Evolutionary conservation across 2,888 invertebrate species (phyloP).

Genomic region (Nineta flava): DNA sequence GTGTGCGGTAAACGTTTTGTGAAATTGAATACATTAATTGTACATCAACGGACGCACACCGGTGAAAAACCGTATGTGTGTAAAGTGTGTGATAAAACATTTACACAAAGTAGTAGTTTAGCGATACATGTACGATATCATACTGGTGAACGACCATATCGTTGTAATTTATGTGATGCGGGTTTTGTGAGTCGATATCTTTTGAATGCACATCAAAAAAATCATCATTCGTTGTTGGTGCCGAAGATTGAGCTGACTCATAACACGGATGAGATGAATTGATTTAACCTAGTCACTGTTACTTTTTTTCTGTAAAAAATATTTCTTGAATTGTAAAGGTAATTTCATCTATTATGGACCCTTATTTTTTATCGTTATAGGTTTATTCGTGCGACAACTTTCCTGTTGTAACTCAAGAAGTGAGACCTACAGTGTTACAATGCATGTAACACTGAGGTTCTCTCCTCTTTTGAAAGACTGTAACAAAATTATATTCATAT

Average conservation of each 20-base stretch:
- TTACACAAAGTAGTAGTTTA: constrained; percentile 32
- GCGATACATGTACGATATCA: constrained; percentile 32
- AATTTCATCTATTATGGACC: too few species aligned
- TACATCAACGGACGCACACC: constrained; percentile 34
- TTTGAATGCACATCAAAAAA: background rate
- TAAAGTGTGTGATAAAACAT: constrained; percentile 33
- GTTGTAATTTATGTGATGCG: constrained; percentile 22
- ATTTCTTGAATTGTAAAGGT: too few species aligned
- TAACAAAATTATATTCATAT: background rate
- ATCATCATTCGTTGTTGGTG: background rate
- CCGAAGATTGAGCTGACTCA: too few species aligned
- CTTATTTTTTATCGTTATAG: too few species aligned
- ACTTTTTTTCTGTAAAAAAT: too few species aligned
- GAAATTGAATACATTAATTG: constrained; percentile 25
- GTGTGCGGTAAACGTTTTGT: background rate
- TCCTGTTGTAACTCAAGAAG: too few species aligned
- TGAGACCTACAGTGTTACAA: too few species aligned
- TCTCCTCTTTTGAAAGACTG: too few species aligned
- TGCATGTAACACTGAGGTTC: too few species aligned
- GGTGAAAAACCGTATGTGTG: constrained; percentile 34
- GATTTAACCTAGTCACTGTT: too few species aligned
- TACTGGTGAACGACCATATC: constrained; percentile 32
- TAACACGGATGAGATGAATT: too few species aligned
- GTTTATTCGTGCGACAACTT: too few species aligned
- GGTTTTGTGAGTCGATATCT: constrained; percentile 1